Conservation (phyloP, 2,113 vertebrate species). For the Damaliscus lunatus region DNA sequence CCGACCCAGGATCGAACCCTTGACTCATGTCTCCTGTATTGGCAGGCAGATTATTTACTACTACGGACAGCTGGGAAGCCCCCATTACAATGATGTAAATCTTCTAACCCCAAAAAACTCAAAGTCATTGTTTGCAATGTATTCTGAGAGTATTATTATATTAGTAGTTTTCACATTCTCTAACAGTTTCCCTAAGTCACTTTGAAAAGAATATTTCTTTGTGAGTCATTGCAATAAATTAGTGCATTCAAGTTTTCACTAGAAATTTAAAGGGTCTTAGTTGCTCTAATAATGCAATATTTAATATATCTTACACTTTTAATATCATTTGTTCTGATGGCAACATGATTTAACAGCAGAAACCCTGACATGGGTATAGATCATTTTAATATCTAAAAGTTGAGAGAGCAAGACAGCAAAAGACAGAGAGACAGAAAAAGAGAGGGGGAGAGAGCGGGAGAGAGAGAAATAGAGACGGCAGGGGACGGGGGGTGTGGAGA, state of each 20-base stretch:
- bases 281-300: conserved; percentile 70
- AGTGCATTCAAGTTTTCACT: conserved; percentile 67
- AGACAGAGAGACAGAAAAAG: background rate
- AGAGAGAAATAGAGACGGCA: background rate
- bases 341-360: conserved; percentile 59
- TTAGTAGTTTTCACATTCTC: conserved; percentile 69
- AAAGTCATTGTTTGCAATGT: conserved; percentile 68
- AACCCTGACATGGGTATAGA: conserved; percentile 31
- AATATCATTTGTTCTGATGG: conserved; percentile 25
- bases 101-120: conserved; percentile 50
- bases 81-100: background rate
- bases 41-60: background rate
- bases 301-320: conserved; percentile 62
- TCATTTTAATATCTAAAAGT: conserved; percentile 68
- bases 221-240: conserved; percentile 71
- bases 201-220: conserved; percentile 74
- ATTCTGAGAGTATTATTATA: conserved; percentile 54
- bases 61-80: background rate
- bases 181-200: conserved; percentile 60
- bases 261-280: conserved; percentile 75
- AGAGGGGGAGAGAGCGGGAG: background rate
- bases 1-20: background rate
- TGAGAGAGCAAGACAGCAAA: background rate
- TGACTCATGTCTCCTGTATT: background rate
- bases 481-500: background rate